Conservation (phyloP, 2,797 vertebrate species). For the Australoheros facetus region DNA sequence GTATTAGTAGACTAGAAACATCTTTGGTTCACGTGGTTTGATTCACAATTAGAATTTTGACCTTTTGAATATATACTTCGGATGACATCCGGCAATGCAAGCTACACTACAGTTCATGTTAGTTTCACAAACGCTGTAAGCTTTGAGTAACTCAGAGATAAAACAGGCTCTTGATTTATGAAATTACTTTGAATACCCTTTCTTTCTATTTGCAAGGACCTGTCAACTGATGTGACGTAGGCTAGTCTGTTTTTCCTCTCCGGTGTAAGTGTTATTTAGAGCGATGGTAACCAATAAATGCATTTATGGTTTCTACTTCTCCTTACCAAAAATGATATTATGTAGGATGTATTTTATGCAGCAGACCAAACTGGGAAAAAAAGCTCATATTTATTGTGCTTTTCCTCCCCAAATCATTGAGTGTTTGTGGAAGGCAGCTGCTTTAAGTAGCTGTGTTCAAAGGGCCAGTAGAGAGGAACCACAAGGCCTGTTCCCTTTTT, state of each 20-base stretch:
- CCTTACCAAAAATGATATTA: slow-evolving; percentile 43
- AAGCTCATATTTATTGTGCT: slow-evolving; percentile 10
- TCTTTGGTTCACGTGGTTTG: not conserved
- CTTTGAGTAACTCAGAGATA: slow-evolving; percentile 13
- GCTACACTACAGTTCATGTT: not conserved
- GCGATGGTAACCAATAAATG: slow-evolving; percentile 62
- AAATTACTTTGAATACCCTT: slow-evolving; percentile 27
- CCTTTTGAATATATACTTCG: not conserved
- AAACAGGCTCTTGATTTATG: slow-evolving; percentile 26
- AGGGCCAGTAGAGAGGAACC: not conserved
- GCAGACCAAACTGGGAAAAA: slow-evolving; percentile 40
- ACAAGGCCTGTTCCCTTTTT: not conserved
- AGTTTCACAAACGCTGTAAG: not conserved
- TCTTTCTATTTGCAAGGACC: slow-evolving; percentile 28
- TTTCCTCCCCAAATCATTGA: not conserved
- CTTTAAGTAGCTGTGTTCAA: slow-evolving; percentile 8
- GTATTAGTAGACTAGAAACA: accelerated
- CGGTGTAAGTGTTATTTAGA: slow-evolving; percentile 58
- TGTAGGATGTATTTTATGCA: slow-evolving; percentile 14
- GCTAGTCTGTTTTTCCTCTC: slow-evolving; percentile 67
- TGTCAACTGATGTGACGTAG: slow-evolving; percentile 35
- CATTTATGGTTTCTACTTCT: slow-evolving; percentile 44
- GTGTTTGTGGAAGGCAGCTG: not conserved
- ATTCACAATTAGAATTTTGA: not conserved
- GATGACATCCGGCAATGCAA: not conserved